Evolutionary conservation across 2,888 invertebrate species (phyloP), one percentile per base, ranked within the genome.

Genomic region (Cepaea hortensis): DNA sequence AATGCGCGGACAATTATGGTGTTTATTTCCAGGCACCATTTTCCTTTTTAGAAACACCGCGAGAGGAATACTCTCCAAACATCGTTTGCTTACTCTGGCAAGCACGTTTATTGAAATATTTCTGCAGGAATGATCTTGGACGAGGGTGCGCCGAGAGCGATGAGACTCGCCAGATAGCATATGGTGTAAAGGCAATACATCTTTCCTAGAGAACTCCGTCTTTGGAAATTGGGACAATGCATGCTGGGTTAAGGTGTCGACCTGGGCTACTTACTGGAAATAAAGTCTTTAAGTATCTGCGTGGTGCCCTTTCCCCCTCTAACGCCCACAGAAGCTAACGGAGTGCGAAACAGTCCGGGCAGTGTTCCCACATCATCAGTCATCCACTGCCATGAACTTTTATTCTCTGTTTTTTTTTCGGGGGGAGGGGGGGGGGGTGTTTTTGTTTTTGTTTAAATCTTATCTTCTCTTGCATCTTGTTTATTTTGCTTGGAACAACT

Each of bases 111-210:
- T 50, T 70, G 48, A 77, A 68, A 11, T n/a, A 7, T 77, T 70
- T 68, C 50, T 50, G n/a, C 20, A 35, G 18, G 48, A 9, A 9
- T 48, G 50, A 18, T 48, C 18, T 3, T 62, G 65, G 18, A 35
- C 46, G 80, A 80, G 15, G 35, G n/a, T n/a, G 48, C 20, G 48
- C 50, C 70, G 48, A 46, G 81, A 81, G 70, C 50, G 9, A 4
- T 70, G 70, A 5, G 4, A 13, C 70, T 50, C 48, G 48, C 48
- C 7, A n/a, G 48, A 15, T n/a, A 50, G 68, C 81, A 81, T 81
- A 81, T 70, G 81, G 70, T 81, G 70, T 50, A 68, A n/a, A 70
- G 81, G 70, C 50, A 81, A 61, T 70, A 50, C 48, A 50, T 68
- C 70, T 81, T 81, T 50, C 48, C 75, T 50, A 11, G 5, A 70